Conservation (phyloP, 2,888 invertebrate genomes). For the Yponomeuta sedellus region DNA sequence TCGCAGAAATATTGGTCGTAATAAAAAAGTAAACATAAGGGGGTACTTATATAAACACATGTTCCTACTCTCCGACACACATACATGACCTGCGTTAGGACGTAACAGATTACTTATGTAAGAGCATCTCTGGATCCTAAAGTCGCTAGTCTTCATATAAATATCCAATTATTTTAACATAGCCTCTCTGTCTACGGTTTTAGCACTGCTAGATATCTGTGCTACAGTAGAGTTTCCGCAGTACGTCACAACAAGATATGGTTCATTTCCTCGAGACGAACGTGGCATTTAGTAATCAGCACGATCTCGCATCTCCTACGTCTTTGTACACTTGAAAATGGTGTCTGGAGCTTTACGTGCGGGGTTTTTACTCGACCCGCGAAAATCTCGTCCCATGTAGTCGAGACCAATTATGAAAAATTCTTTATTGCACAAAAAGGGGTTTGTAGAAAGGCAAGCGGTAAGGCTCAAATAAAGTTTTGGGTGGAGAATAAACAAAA, state of each 20-base stretch:
- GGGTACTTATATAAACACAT: too few relatives aligned
- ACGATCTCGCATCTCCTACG: constrained; percentile 12
- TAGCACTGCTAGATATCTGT: neutral
- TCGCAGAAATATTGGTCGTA: too few relatives aligned
- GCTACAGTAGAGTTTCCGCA: constrained; percentile 29
- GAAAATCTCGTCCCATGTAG: neutral
- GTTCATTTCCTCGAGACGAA: constrained; percentile 34
- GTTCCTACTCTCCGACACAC: too few relatives aligned
- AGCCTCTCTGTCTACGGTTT: neutral
- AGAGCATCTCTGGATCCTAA: too few relatives aligned
- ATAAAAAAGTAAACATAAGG: too few relatives aligned
- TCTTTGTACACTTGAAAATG: constrained; percentile 1
- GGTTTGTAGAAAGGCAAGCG: too few relatives aligned
- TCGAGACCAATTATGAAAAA: neutral
- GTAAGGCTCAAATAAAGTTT: too few relatives aligned
- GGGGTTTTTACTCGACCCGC: neutral
- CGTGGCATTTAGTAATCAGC: constrained; percentile 22
- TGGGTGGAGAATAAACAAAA: too few relatives aligned
- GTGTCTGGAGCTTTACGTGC: neutral
- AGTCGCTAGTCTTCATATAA: too few relatives aligned
- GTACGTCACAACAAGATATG: constrained; percentile 32
- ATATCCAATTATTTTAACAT: neutral
- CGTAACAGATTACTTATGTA: too few relatives aligned
- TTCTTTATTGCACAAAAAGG: too few relatives aligned
- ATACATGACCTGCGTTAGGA: too few relatives aligned